Evolutionary conservation across 2,888 invertebrate species (phyloP).

Genomic region (Belgica antarctica): DNA sequence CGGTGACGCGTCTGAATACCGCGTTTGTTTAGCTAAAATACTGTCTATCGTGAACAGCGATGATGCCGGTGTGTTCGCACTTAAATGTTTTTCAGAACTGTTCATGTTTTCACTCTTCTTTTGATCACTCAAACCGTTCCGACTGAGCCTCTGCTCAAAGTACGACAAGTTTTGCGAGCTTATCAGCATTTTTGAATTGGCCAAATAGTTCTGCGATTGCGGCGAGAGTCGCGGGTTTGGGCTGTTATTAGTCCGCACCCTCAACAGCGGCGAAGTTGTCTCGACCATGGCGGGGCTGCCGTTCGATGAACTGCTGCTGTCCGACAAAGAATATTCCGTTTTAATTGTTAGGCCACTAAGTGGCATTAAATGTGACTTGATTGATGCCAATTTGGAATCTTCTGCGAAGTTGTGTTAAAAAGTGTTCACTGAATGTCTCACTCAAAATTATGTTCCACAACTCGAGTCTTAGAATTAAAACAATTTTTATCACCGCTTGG

Average conservation of each 20-base stretch:
- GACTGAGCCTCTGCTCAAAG: constrained; percentile 28
- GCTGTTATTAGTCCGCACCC: constrained; percentile 36
- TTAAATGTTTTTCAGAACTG: constrained; percentile 17
- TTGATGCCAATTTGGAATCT: constrained; percentile 42
- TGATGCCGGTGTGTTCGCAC: constrained; percentile 54
- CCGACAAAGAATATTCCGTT: constrained; percentile 42
- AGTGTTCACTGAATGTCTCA: no score
- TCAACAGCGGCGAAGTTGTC: constrained; percentile 46
- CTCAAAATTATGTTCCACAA: no score
- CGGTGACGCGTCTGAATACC: constrained; percentile 54
- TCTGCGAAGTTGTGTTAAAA: no score
- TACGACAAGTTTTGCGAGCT: constrained; percentile 36
- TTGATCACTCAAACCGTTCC: constrained; percentile 24
- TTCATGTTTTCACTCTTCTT: constrained; percentile 35
- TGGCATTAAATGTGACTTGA: constrained; percentile 37
- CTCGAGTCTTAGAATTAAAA: no score
- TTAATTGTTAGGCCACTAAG: constrained; percentile 36
- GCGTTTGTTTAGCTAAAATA: constrained; percentile 69
- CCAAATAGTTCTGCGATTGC: constrained; percentile 41
- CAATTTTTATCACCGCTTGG: no score
- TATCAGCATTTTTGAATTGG: constrained; percentile 34
- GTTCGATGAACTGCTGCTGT: constrained; percentile 17
- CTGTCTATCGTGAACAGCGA: constrained; percentile 83
- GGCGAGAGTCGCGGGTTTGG: constrained; percentile 39
- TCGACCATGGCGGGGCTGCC: constrained; percentile 47